A percentile compares a stretch with the other conserved stretches of the same genome.
Conservation (phyloP, 2,888 invertebrate genomes). For the Dasypogon diadema region DNA sequence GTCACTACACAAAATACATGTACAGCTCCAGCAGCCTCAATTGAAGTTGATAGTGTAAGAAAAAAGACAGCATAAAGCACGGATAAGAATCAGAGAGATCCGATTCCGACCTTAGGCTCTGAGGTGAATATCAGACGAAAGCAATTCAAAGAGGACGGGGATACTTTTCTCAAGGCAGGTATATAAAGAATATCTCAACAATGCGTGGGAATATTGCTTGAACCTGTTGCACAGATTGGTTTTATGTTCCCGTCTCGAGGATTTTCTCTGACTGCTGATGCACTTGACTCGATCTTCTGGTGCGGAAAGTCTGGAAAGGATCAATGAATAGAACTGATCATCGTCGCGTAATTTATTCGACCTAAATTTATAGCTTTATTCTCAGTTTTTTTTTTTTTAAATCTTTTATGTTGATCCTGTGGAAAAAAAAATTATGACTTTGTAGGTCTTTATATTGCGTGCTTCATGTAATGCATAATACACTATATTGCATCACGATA, state of each 20-base stretch:
- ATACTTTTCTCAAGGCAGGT: constrained; percentile 33
- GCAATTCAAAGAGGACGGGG: constrained; percentile 23
- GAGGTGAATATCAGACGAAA: constrained; percentile 21
- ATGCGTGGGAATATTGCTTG: constrained; percentile 56
- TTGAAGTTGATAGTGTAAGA: background rate
- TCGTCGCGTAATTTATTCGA: constrained; percentile 29
- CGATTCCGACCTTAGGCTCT: constrained; percentile 12
- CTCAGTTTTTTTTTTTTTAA: background rate
- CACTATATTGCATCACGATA: too few relatives aligned
- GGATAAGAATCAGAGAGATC: constrained; percentile 11
- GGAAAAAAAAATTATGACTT: background rate
- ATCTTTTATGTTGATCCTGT: background rate
- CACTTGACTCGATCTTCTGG: constrained; percentile 52
- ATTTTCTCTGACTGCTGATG: constrained; percentile 24
- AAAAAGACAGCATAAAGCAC: background rate
- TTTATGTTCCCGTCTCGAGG: background rate
- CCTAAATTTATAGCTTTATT: background rate
- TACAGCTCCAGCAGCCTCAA: too few relatives aligned
- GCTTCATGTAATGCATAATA: too few relatives aligned
- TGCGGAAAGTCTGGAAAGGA: constrained; percentile 45
- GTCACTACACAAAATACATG: background rate
- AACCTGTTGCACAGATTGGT: constrained; percentile 54
- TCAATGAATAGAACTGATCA: constrained; percentile 15
- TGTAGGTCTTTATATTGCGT: too few relatives aligned
- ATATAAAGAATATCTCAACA: constrained; percentile 53